phyloP scores from a whole-genome alignment of 2,888 invertebrate species.

The Tanypteryx hageni region DNA sequence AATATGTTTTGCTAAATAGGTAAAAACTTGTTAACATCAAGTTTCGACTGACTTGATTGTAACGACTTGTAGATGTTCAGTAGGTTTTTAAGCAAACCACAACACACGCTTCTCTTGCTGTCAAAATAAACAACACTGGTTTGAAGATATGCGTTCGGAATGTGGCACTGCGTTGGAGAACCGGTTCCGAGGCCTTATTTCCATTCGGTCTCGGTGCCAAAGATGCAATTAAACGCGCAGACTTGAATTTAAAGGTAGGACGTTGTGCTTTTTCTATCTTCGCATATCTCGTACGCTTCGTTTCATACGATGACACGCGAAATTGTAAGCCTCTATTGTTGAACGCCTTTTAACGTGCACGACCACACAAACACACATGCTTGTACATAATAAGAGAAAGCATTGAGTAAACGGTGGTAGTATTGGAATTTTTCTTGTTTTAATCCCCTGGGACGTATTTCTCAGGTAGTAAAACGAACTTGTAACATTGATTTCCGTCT shows the following conservation, averaged over 20 bases:
- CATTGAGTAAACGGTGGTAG: no score
- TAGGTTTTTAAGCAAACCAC: slow-evolving; percentile 50
- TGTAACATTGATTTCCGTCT: no score
- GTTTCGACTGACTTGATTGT: not conserved
- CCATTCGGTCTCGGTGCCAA: slow-evolving; percentile 19
- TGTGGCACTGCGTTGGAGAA: slow-evolving; percentile 55
- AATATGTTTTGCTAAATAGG: not conserved
- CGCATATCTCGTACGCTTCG: no score
- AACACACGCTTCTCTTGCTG: slow-evolving; percentile 57
- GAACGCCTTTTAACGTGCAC: no score
- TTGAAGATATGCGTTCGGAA: slow-evolving; percentile 56
- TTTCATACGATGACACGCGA: no score
- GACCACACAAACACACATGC: no score
- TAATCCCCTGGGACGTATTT: no score
- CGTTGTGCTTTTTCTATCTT: not conserved
- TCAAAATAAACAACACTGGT: slow-evolving; percentile 57
- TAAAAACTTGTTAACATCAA: not conserved
- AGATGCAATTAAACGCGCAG: slow-evolving; percentile 58
- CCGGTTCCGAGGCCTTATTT: slow-evolving; percentile 33
- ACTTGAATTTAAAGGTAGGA: slow-evolving; percentile 41
- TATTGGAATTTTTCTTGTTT: no score
- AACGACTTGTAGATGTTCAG: slow-evolving; percentile 26
- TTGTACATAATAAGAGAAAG: no score
- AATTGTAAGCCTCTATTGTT: no score
- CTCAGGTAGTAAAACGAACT: no score